Percentiles rank a stretch among this genome's conserved stretches.
phyloP scores from a whole-genome alignment of 2,797 vertebrate species.

The Cottoperca gobio region DNA sequence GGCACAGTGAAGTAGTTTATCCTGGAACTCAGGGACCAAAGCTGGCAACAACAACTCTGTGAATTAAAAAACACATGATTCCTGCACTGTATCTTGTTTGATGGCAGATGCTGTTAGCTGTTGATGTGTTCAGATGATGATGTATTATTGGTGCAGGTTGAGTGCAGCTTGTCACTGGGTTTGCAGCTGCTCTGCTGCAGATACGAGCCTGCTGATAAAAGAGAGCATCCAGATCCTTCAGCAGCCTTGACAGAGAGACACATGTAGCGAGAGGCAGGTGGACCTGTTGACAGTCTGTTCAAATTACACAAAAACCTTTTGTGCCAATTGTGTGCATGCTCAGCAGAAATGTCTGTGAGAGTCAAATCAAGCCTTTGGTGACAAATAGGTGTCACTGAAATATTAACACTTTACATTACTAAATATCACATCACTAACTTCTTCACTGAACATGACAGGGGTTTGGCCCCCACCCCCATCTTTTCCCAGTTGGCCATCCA shows the following conservation, averaged over 20 bases:
- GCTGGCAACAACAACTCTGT: background rate
- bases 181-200: constrained; percentile 41
- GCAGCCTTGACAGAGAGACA: constrained; percentile 52
- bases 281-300: background rate
- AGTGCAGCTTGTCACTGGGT: constrained; percentile 1
- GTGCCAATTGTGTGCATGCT: background rate
- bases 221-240: constrained; percentile 18
- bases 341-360: background rate
- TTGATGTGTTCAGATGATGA: background rate
- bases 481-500: too few species aligned
- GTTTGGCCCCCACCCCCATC: too few species aligned
- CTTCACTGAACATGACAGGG: background rate
- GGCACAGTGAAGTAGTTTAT: background rate
- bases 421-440: background rate
- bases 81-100: background rate
- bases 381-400: background rate
- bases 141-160: background rate
- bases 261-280: constrained; percentile 13
- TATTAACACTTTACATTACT: background rate
- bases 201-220: constrained; percentile 40
- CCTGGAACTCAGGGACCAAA: background rate
- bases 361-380: background rate
- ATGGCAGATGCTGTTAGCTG: constrained; percentile 1
- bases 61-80: background rate
- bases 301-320: background rate